phyloP scores from a whole-genome alignment of 2,113 vertebrate species.

The Ceyx margarethae region DNA sequence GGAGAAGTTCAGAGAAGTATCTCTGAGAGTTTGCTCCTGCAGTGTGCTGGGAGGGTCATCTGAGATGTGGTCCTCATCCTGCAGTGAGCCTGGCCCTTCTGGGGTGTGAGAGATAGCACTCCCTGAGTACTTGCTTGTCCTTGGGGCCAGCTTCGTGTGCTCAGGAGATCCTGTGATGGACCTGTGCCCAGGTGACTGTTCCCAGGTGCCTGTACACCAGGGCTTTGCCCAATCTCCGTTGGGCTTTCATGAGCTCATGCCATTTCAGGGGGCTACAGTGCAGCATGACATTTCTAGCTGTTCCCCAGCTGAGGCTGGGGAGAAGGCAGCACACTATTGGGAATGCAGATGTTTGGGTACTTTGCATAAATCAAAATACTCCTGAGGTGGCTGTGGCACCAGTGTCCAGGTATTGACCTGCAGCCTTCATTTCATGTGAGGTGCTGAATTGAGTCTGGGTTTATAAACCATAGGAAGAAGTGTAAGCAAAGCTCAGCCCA shows the following conservation, averaged over 20 bases:
- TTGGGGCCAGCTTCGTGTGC: background rate
- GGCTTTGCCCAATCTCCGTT: background rate
- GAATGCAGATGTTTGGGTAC: background rate
- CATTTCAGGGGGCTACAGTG: background rate
- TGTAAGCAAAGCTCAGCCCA: rapidly evolving
- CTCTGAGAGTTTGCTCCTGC: background rate
- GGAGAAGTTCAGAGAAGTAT: background rate
- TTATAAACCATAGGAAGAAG: background rate
- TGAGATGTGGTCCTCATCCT: background rate
- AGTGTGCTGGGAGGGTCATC: rapidly evolving
- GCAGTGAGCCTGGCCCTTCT: background rate
- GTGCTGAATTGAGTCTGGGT: background rate
- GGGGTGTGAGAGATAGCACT: background rate
- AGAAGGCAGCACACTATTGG: background rate
- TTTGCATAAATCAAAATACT: background rate
- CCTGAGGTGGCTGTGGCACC: background rate
- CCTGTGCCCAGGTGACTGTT: rapidly evolving
- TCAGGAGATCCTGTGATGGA: rapidly evolving
- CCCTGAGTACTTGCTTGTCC: background rate
- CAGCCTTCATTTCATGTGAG: rapidly evolving
- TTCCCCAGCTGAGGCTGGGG: background rate
- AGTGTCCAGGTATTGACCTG: rapidly evolving
- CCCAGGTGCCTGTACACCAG: background rate
- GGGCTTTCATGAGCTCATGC: background rate
- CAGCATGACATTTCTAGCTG: background rate